Conservation (phyloP, 2,797 vertebrate genomes). For the Vespertilio murinus region DNA sequence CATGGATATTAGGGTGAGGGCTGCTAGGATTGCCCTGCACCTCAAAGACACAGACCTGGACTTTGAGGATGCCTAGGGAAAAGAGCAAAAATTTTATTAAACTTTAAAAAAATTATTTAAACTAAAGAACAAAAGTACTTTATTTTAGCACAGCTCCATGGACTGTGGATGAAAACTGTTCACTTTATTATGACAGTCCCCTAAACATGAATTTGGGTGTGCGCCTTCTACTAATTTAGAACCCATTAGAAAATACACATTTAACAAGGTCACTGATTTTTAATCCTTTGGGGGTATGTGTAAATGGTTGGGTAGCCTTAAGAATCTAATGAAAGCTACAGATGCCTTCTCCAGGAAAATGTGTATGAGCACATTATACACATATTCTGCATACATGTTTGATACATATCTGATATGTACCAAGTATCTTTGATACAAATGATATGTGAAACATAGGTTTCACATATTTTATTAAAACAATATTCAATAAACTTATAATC, state of each 20-base stretch:
- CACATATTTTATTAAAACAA: conserved; percentile 5
- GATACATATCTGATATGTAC: too few relatives aligned
- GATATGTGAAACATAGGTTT: not conserved
- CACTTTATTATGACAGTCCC: not conserved
- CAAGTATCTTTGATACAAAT: too few relatives aligned
- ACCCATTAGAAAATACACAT: not conserved
- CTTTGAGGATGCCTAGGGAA: not conserved
- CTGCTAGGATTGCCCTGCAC: not conserved
- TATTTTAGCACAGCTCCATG: not conserved
- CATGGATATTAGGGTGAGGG: not conserved
- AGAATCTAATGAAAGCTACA: conserved; percentile 8
- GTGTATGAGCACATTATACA: not conserved
- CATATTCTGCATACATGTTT: not conserved
- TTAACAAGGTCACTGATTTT: not conserved
- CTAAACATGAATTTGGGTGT: not conserved
- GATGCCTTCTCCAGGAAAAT: conserved; percentile 19
- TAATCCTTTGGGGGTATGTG: not conserved
- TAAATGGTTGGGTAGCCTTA: not conserved
- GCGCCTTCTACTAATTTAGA: not conserved
- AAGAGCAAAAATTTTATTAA: not conserved
- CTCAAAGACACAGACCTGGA: not conserved
- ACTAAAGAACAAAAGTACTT: not conserved
- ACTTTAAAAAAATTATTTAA: not conserved
- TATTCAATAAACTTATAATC: not conserved
- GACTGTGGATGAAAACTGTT: not conserved